phyloP scores from a whole-genome alignment of 2,113 vertebrate genomes.

The Bettongia penicillata region DNA sequence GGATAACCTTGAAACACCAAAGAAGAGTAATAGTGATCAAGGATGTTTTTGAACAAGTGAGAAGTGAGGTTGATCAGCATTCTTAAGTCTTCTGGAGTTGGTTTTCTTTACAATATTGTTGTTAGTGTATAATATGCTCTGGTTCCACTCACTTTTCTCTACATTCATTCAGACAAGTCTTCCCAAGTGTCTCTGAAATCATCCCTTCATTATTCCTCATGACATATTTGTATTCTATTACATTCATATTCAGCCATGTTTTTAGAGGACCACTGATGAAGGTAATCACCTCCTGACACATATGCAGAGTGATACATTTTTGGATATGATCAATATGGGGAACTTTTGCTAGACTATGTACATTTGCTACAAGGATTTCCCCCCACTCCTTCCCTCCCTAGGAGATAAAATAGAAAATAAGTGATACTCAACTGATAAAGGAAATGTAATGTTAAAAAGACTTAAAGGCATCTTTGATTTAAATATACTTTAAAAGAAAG shows the following conservation, averaged over 20 bases:
- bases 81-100: neutral
- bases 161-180: neutral
- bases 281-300: neutral
- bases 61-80: neutral
- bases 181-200: neutral
- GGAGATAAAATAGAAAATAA: neutral
- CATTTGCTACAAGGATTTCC: neutral
- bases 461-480: neutral
- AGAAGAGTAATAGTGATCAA: neutral
- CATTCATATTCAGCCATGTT: neutral
- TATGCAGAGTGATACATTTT: neutral
- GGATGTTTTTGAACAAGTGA: neutral
- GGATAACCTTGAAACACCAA: neutral
- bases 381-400: neutral
- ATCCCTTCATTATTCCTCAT: neutral
- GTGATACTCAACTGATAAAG: neutral
- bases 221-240: neutral
- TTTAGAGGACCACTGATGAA: neutral
- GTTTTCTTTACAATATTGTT: neutral
- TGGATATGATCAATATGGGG: neutral
- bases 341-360: neutral
- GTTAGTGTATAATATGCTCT: neutral
- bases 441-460: neutral
- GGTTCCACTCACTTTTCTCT: neutral
- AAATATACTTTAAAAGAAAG: neutral